phyloP scores from a whole-genome alignment of 2,113 vertebrate genomes.

The Diglossa brunneiventris region DNA sequence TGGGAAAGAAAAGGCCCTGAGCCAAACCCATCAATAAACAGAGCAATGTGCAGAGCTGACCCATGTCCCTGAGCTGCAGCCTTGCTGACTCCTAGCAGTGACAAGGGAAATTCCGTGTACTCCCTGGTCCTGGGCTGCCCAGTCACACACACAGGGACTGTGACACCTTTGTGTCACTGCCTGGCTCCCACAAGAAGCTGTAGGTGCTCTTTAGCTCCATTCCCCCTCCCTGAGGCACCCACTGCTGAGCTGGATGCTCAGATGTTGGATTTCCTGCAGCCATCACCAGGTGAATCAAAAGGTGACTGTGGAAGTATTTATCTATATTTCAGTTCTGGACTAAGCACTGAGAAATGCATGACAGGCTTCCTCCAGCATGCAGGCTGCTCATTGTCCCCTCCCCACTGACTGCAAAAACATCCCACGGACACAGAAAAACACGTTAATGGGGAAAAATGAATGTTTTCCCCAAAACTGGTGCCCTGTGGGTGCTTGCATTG shows the following conservation, averaged over 20 bases:
- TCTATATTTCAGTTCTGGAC: neutral
- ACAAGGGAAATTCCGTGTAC: neutral
- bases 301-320: neutral
- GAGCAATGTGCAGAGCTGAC: neutral
- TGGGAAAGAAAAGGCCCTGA: neutral
- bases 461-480: neutral
- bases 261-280: neutral
- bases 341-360: neutral
- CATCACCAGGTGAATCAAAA: neutral
- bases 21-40: neutral
- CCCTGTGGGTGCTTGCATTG: neutral
- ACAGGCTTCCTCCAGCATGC: neutral
- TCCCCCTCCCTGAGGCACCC: neutral
- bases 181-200: neutral
- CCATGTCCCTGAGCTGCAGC: neutral
- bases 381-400: neutral
- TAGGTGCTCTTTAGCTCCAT: neutral
- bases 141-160: neutral
- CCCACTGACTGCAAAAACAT: neutral
- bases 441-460: neutral
- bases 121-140: neutral
- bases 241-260: neutral
- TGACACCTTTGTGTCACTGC: neutral
- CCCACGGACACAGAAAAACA: neutral
- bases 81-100: neutral